phyloP scores from a whole-genome alignment of 2,113 vertebrate species.

The Ariopsis seemanni region DNA sequence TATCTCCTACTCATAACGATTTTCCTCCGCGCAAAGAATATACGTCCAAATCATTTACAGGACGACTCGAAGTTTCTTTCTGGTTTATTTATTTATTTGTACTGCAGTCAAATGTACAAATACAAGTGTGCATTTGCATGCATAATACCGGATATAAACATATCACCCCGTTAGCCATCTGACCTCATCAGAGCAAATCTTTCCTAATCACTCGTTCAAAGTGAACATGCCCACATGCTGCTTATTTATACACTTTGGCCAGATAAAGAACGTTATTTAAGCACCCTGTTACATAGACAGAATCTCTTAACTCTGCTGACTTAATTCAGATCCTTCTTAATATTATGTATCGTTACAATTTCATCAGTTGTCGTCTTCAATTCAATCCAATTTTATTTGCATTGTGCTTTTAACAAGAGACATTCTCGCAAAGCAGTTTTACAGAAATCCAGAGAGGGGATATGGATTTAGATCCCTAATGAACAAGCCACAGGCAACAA shows the following conservation, averaged over 20 bases:
- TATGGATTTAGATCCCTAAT: neutral
- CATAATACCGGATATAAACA: neutral
- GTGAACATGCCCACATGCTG: neutral
- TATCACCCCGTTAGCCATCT: neutral
- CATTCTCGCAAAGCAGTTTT: no score
- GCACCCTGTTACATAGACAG: neutral
- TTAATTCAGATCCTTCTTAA: neutral
- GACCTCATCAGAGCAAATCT: neutral
- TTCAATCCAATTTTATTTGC: neutral
- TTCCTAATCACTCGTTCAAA: neutral
- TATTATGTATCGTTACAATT: neutral
- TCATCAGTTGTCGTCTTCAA: neutral
- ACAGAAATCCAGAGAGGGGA: neutral
- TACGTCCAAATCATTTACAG: conserved; percentile 27
- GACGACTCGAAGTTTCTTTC: conserved; percentile 14
- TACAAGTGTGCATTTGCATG: neutral
- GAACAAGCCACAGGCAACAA: neutral
- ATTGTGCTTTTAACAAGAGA: neutral
- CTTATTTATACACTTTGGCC: conserved; percentile 2
- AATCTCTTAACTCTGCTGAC: neutral
- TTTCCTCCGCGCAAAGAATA: neutral
- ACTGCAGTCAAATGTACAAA: neutral
- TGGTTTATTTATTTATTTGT: neutral
- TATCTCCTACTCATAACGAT: conserved; percentile 34
- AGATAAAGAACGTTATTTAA: conserved; percentile 7